phyloP scores from a whole-genome alignment of 1,140 invertebrate species.

The Neelides sp. region DNA sequence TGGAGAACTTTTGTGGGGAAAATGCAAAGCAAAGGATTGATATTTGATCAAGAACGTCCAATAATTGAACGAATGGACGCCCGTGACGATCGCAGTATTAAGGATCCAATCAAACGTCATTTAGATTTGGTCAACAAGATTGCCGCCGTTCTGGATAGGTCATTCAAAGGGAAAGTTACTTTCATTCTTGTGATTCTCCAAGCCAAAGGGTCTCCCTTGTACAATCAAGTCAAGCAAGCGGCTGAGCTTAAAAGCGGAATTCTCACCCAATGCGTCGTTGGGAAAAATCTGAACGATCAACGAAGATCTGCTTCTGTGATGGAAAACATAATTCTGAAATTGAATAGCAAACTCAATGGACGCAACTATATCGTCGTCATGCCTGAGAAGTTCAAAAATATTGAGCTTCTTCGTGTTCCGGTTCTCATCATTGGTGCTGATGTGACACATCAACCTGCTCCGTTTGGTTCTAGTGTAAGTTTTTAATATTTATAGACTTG shows the following conservation, averaged over 20 bases:
- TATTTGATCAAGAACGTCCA: neutral
- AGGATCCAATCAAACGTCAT: neutral
- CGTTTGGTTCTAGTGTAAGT: too few species aligned
- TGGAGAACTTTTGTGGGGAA: too few species aligned
- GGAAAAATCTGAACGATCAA: slow-evolving; percentile 39
- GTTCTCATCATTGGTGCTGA: slow-evolving; percentile 71
- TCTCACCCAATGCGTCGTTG: slow-evolving; percentile 68
- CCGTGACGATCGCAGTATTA: neutral
- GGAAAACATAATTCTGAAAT: slow-evolving; percentile 68
- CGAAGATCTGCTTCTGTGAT: slow-evolving; percentile 39
- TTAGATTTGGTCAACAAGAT: too few species aligned
- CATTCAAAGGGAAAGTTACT: neutral
- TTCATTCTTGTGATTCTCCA: slow-evolving; percentile 7
- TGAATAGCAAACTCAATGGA: slow-evolving; percentile 73
- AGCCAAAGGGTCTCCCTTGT: slow-evolving; percentile 1
- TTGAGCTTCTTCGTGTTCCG: slow-evolving; percentile 31
- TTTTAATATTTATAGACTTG: too few species aligned
- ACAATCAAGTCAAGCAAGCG: slow-evolving; percentile 15
- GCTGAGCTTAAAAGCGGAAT: slow-evolving; percentile 56
- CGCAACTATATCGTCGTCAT: slow-evolving; percentile 52
- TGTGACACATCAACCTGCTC: slow-evolving; percentile 71
- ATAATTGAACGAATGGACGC: neutral
- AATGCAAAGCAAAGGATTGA: neutral
- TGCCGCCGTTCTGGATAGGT: neutral
- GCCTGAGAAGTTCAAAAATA: neutral